phyloP scores from a whole-genome alignment of 2,797 vertebrate species.

The Cynopterus sphinx region DNA sequence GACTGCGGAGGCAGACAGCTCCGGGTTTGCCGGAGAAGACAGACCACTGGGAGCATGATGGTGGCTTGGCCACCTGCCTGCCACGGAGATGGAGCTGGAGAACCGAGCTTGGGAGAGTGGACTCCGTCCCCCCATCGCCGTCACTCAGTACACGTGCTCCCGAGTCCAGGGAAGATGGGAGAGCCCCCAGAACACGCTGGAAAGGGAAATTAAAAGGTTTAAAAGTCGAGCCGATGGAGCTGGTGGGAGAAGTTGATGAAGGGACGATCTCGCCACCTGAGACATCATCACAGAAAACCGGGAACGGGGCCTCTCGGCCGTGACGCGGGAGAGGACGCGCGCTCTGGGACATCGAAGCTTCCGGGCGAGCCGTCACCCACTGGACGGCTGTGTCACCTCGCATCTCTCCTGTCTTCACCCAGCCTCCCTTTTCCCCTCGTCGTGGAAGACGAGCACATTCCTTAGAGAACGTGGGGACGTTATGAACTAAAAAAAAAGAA shows the following conservation, averaged over 20 bases:
- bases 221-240: neutral
- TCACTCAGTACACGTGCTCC: neutral
- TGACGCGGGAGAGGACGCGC: neutral
- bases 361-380: neutral
- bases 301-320: neutral
- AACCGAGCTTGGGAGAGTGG: neutral
- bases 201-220: neutral
- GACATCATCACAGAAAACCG: neutral
- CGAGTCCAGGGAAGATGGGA: neutral
- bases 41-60: rapidly evolving
- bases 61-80: neutral
- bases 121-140: neutral
- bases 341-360: neutral
- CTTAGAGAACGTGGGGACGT: neutral
- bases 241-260: neutral
- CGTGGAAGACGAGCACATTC: neutral
- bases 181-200: neutral
- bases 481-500: neutral
- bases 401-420: neutral
- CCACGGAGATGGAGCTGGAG: neutral
- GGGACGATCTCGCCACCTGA: neutral
- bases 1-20: neutral
- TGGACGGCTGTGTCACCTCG: neutral
- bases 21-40: neutral
- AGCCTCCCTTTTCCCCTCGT: neutral